Evolutionary conservation across 2,888 invertebrate genomes (phyloP), one percentile per base, ranked within the genome.

Genomic region (Trilocha varians): DNA sequence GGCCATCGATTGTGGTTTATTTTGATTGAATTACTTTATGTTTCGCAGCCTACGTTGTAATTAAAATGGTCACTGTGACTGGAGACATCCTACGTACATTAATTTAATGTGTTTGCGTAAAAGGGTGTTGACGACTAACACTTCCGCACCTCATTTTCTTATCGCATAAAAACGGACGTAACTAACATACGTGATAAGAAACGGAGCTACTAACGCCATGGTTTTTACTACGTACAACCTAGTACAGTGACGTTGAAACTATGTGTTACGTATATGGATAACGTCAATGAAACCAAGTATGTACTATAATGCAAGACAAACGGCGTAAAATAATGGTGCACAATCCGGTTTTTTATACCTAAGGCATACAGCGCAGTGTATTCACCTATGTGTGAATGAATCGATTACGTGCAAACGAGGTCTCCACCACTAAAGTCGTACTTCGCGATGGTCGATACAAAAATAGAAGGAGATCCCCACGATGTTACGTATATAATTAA

Each of bases 391-490:
- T 25, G 15, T 34, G 34, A 70, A 69, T 70, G 59, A 59, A 62
- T 48, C 51, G 53, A 60, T 57, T 59, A 53, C 52, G 52, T 55
- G 18, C 18, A 49, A 13, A n/a, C 34, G 34, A 34, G 14, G 13
- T 34, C 34, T 49, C 58, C 53, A 52, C 47, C 46, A 62, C 65
- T 70, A 69, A 72, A 78, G 64, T 51, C 48, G 69, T 62, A 60
- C 83, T 57, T 57, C 73, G 84, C 82, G 76, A 73, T 79, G 83
- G 82, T 75, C 78, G 56, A 53, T 55, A 53, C 66, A 47, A 62
- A 80, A 79, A 79, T 82, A 82, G 73, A 74, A 60, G 41, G 32
- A 36, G 55, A 51, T 60, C 65, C 74, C 74, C 79, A 70, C 77
- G 51, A 62, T 46, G 53, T 39, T 38, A 41, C 50, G 37, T 55